Base-by-base conservation (phyloP, 1,140 invertebrate species). In the Psix sp. region DNA sequence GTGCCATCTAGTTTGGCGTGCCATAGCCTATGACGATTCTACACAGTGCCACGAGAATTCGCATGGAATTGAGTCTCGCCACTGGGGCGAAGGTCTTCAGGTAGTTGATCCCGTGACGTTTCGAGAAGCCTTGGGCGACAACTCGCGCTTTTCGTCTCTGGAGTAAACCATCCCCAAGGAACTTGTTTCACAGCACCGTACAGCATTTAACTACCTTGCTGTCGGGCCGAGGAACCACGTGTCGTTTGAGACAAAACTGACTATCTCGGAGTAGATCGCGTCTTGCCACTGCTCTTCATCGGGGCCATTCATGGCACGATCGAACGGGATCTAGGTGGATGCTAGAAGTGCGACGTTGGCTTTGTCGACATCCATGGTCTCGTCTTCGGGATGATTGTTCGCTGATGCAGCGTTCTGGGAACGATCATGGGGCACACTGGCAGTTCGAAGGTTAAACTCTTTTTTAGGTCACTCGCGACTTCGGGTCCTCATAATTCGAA, bases 231-330 rank as follows among this genome's bases (percentile, higher is more conserved):
- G 62, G 20, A 6, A 74, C 74, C 77, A 85, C 7, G 77, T 80
- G 16, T 81, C 42, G 66, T 86, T 82, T 45, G 75, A 63, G 0
- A 73, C 17, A 3, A 82, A 65, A 10, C 76, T 56, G 3, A 74
- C 11, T 11, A 82, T 70, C 66, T 85, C 81, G 6, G 79, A 60
- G 6, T 63, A 17, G 29, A 83, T 87, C 5, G 83, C 82, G 29
- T 68, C 52, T 29, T 74, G 54, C 83, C 85, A 87, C n/a, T 77
- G 26, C 5, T 68, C 39, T 9, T 1, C 24, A 7, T 77, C 48
- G 0, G 42, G 13, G 5, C 57, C 52, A 0, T 7, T 36, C 2
- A 57, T 16, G 1, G 49, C 72, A 0, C 49, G 9, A 1, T 13
- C 10, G 24, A 67, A 40, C 0, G 48, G 45, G 3, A 70, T 54